These are phyloP conservation scores for Calameuta idolon DNA, from an alignment of 2,888 invertebrate genomes.

Conservation along the genomic window DNA sequence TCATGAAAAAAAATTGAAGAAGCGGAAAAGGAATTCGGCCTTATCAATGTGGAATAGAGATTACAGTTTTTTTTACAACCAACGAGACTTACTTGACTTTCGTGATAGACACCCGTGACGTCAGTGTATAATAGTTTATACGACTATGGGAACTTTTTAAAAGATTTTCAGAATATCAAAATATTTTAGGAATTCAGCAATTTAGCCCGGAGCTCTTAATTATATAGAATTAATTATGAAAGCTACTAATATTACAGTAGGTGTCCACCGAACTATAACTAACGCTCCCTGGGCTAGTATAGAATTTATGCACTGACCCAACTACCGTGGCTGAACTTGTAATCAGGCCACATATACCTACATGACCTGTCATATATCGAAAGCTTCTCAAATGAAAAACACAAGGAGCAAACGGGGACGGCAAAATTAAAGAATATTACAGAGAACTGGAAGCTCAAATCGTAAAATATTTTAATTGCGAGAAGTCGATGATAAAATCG, in stretches of 20 bases:
- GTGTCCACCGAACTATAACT: constrained; percentile 42
- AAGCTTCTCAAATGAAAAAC: not conserved
- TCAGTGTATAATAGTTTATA: not conserved
- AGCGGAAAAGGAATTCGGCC: not conserved
- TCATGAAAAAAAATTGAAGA: not conserved
- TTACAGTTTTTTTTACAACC: not conserved
- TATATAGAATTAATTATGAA: constrained; percentile 45
- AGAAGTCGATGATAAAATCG: not conserved
- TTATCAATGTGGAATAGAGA: not conserved
- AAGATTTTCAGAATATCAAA: not conserved
- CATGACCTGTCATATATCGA: not conserved
- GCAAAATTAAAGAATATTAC: not conserved
- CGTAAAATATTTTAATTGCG: not conserved
- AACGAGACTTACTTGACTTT: not conserved
- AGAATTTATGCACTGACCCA: constrained; percentile 43
- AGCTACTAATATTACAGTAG: constrained; percentile 48
- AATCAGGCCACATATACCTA: not conserved
- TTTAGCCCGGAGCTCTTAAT: constrained; percentile 13
- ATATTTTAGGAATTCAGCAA: not conserved
- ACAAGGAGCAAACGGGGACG: not conserved
- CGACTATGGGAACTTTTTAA: not conserved
- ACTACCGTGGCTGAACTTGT: not conserved
- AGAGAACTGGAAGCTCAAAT: not conserved
- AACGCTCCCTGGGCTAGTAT: constrained; percentile 50
- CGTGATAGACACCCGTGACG: not conserved